Base-by-base conservation (phyloP, 2,888 invertebrate species). In the Frankliniella fusca region DNA sequence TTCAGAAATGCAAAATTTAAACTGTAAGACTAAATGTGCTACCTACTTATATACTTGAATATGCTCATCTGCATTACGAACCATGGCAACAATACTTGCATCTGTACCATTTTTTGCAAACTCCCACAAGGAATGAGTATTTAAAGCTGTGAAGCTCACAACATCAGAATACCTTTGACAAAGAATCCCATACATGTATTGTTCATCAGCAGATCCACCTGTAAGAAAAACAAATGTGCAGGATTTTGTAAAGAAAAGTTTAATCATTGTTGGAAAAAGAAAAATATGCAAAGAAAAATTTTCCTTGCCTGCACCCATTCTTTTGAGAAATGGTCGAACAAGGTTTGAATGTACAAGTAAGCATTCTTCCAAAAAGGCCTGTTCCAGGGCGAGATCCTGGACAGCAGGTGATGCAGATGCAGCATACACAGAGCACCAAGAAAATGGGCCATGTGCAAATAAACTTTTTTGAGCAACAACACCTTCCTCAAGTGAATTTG, bases 301-400 rank as follows among this genome's bases (percentile, higher is more conserved):
- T 10, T 27, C 27, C 27, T 27, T 76, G 27, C 70, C 70, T 8
- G 70, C 70, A 76, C 70, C 70, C 70, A 76, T 76, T 27, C 92
- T 93, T 87, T 92, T 93, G 83, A 92, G 89, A 86, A 93, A 90
- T 84, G 91, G 92, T 87, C 92, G 70, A 81, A 93, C 89, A 84
- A 93, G 88, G 86, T 90, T 90, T 86, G 90, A 90, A 87, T 93
- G 90, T 86, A 93, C 91, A 82, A 90, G 87, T 83, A 93, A 88
- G 90, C 92, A 91, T 87, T 93, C 92, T 88, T 94, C 94, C 84
- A 93, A 88, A 88, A 92, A 93, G 87, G 91, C 90, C 90, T 94
- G 93, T 89, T 93, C 92, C 86, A 90, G 90, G 84, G 90, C 90
- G 81, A 93, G 88, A 87, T 88, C 86, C 80, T 87, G 86, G 38